These are phyloP conservation scores for Ptychoptera contaminata DNA, from an alignment of 2,888 invertebrate genomes.

Conservation along the genomic window DNA sequence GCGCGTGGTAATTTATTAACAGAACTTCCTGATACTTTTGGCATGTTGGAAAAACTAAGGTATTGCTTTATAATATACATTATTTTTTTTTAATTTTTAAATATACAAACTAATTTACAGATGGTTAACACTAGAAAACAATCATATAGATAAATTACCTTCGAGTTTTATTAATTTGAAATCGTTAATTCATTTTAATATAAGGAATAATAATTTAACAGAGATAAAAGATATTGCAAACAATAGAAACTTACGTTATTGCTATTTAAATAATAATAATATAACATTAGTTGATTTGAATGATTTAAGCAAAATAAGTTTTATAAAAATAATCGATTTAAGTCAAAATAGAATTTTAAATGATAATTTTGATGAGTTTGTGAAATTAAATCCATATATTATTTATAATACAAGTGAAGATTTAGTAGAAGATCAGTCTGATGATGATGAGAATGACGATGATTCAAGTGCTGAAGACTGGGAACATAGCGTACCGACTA, in stretches of 20 bases:
- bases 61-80: slow-evolving; percentile 13
- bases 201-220: slow-evolving; percentile 38
- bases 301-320: slow-evolving; percentile 22
- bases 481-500: slow-evolving; percentile 45
- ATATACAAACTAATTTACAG: slow-evolving; percentile 24
- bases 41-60: slow-evolving; percentile 38
- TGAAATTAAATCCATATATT: neutral
- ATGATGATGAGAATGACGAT: slow-evolving; percentile 12
- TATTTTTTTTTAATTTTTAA: neutral
- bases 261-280: slow-evolving; percentile 36
- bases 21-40: slow-evolving; percentile 40
- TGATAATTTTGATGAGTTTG: slow-evolving; percentile 18
- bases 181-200: slow-evolving; percentile 44
- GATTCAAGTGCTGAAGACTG: slow-evolving; percentile 36
- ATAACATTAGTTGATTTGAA: slow-evolving; percentile 6
- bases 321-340: slow-evolving; percentile 38
- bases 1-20: slow-evolving; percentile 45
- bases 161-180: slow-evolving; percentile 34
- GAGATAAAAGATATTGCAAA: slow-evolving; percentile 30
- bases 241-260: slow-evolving; percentile 35
- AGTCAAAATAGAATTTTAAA: slow-evolving; percentile 37
- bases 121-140: slow-evolving; percentile 51
- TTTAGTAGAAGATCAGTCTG: neutral
- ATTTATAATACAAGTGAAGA: neutral
- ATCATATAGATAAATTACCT: slow-evolving; percentile 38